These are phyloP conservation scores for Rhabdornis inornatus DNA, from an alignment of 2,113 vertebrate genomes.

Conservation along the genomic window DNA sequence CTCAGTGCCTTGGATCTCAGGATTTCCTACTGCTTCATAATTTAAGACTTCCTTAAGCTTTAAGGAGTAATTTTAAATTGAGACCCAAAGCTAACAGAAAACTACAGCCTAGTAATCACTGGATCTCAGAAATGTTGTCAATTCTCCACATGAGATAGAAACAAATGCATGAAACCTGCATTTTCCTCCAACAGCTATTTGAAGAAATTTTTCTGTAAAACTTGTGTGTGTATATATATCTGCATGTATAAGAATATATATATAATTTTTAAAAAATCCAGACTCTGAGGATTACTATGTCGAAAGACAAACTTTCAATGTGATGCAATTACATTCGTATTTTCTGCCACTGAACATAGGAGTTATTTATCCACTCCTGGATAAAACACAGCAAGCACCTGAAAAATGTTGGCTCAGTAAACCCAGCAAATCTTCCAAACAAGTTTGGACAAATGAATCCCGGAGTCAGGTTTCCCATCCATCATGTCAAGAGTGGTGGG, in stretches of 20 bases:
- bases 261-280: background rate
- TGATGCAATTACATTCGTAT: background rate
- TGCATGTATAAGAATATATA: background rate
- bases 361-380: background rate
- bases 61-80: slow-evolving; percentile 5
- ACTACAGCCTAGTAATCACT: background rate
- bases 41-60: slow-evolving; percentile 11
- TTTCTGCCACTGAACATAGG: background rate
- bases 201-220: background rate
- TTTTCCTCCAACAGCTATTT: background rate
- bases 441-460: background rate
- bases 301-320: background rate
- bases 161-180: background rate
- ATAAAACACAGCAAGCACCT: background rate
- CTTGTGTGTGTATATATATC: background rate
- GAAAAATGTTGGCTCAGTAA: background rate
- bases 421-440: background rate
- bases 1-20: background rate
- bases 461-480: background rate
- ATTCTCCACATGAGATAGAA: background rate
- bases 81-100: background rate
- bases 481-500: background rate
- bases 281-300: background rate
- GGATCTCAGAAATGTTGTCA: background rate
- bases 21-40: slow-evolving; percentile 4